phyloP scores from a whole-genome alignment of 2,797 vertebrate species.

The Eupleurogrammus muticus region DNA sequence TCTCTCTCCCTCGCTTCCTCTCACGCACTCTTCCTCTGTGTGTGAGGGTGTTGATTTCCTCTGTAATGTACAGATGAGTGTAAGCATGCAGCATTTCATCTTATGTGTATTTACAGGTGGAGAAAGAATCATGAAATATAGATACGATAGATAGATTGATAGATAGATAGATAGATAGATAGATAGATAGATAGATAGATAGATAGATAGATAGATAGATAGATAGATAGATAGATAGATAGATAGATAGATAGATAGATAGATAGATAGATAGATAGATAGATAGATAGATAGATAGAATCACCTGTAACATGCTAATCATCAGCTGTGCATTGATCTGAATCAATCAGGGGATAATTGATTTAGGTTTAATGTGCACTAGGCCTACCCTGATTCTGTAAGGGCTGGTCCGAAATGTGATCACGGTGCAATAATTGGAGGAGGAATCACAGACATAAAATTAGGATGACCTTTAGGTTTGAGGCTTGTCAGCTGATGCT shows the following conservation, averaged over 20 bases:
- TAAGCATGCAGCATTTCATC: conserved; percentile 9
- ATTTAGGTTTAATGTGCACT: neutral
- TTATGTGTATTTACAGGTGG: conserved; percentile 19
- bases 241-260: conserved; percentile 14
- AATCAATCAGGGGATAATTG: conserved; percentile 9
- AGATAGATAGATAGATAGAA: conserved; percentile 10
- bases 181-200: conserved; percentile 15
- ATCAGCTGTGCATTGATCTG: conserved; percentile 2
- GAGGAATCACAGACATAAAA: neutral
- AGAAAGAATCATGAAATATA: conserved; percentile 4
- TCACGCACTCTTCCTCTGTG: neutral
- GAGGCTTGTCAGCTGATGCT: neutral
- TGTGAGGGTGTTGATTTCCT: neutral
- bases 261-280: conserved; percentile 13
- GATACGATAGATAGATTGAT: conserved; percentile 3
- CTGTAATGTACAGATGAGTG: neutral
- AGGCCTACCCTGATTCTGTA: neutral
- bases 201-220: conserved; percentile 1
- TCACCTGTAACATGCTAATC: conserved; percentile 6
- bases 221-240: conserved; percentile 19
- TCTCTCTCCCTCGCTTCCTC: neutral
- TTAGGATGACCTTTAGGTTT: neutral
- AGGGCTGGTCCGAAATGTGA: neutral
- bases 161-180: conserved; percentile 12
- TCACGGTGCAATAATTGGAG: neutral